A percentile compares a stretch with the other conserved stretches of the same genome.
These are phyloP conservation scores for Danaus chrysippus DNA, from an alignment of 2,888 invertebrate genomes.

Conservation along the genomic window DNA sequence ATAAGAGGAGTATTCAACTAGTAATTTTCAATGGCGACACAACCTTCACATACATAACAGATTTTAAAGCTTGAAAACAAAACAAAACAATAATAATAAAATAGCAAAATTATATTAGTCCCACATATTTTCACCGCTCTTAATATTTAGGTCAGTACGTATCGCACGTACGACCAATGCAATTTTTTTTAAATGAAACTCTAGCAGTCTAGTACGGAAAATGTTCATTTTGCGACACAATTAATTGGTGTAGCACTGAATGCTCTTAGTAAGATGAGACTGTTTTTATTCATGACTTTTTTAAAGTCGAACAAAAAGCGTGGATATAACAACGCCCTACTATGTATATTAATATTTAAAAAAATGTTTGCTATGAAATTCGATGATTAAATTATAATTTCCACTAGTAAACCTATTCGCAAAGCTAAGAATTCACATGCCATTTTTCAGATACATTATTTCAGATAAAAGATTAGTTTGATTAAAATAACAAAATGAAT, in stretches of 20 bases:
- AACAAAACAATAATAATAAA: slow-evolving; percentile 1
- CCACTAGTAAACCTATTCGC: too few species aligned
- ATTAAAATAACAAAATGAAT: too few species aligned
- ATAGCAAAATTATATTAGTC: slow-evolving; percentile 31
- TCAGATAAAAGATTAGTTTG: too few species aligned
- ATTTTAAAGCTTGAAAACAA: slow-evolving; percentile 12
- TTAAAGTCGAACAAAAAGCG: neutral
- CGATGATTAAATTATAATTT: too few species aligned
- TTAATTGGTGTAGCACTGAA: slow-evolving; percentile 33
- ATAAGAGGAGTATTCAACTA: too few species aligned
- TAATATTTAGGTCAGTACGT: slow-evolving; percentile 55
- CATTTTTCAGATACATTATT: too few species aligned
- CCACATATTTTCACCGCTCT: slow-evolving; percentile 33
- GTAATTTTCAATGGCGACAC: too few species aligned
- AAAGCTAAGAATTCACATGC: too few species aligned
- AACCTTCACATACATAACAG: too few species aligned
- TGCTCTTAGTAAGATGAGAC: slow-evolving; percentile 18
- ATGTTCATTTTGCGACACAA: slow-evolving; percentile 48
- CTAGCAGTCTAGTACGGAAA: slow-evolving; percentile 27
- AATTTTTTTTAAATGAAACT: slow-evolving; percentile 55
- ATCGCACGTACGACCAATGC: slow-evolving; percentile 46
- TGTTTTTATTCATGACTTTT: slow-evolving; percentile 1
- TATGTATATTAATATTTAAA: neutral
- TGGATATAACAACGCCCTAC: neutral
- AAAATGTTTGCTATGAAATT: neutral